Evolutionary conservation across 2,888 invertebrate genomes (phyloP).

Genomic region (Orthosia incerta): DNA sequence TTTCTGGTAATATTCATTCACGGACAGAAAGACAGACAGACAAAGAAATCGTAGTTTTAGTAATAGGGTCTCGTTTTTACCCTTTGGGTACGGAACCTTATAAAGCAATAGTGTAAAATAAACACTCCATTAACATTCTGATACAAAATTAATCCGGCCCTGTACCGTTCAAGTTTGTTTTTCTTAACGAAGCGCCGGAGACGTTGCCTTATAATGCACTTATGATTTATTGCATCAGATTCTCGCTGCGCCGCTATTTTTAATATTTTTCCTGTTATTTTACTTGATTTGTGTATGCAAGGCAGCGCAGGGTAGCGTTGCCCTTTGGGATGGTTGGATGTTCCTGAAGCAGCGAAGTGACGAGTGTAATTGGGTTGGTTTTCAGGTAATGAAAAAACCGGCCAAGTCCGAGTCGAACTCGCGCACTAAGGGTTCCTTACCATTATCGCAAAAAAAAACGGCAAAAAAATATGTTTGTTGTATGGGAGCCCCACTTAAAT

Average conservation of each 20-base stretch:
- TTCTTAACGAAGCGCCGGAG: conserved; percentile 82
- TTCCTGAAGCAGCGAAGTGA: background rate
- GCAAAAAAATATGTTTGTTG: too few species aligned
- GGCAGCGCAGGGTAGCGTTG: background rate
- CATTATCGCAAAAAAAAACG: too few species aligned
- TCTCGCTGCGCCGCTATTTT: conserved; percentile 73
- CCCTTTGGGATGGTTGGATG: conserved; percentile 17
- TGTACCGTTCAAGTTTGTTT: conserved; percentile 78
- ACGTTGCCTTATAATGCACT: conserved; percentile 81
- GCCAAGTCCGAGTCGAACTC: too few species aligned
- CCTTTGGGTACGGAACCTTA: too few species aligned
- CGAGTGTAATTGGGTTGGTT: background rate
- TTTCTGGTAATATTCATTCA: too few species aligned
- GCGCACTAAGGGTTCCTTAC: too few species aligned
- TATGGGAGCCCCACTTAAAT: too few species aligned
- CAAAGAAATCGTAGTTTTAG: too few species aligned
- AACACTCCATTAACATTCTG: conserved; percentile 55
- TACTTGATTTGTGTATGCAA: conserved; percentile 51
- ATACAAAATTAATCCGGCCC: conserved; percentile 61
- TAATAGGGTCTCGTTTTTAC: too few species aligned
- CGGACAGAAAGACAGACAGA: too few species aligned
- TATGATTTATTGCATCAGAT: conserved; percentile 83
- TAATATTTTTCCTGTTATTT: conserved; percentile 68
- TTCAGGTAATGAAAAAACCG: background rate
- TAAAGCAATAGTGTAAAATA: conserved; percentile 42